Percentiles rank a stretch among this genome's conserved stretches.
Evolutionary conservation across 2,113 vertebrate species (phyloP).

Genomic region (Lasiurus cinereus): DNA sequence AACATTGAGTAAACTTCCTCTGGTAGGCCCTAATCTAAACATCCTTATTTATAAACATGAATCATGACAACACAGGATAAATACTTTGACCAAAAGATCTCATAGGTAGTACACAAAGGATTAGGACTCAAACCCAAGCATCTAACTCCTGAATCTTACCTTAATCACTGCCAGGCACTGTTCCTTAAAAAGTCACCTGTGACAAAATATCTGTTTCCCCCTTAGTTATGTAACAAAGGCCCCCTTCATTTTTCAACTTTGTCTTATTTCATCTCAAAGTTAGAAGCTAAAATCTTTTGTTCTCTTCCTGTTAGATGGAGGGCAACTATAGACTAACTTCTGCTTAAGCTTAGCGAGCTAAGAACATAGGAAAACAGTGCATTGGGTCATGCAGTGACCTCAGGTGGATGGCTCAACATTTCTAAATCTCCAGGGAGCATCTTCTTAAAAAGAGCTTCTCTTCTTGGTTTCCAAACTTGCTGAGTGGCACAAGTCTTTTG

Average conservation of each 20-base stretch:
- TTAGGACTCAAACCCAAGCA: neutral
- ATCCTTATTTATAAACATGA: slow-evolving; percentile 1
- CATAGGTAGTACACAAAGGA: neutral
- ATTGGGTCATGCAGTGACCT: neutral
- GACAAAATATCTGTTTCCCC: too few species aligned
- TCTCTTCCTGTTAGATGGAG: neutral
- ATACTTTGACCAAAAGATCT: neutral
- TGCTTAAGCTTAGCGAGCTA: neutral
- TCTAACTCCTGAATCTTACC: neutral
- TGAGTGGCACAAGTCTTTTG: neutral
- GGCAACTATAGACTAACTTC: neutral
- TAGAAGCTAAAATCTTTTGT: neutral
- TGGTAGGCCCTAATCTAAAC: neutral
- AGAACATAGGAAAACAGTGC: neutral
- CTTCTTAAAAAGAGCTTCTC: neutral
- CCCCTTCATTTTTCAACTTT: neutral
- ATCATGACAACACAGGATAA: neutral
- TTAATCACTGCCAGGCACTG: neutral
- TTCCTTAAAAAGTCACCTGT: neutral
- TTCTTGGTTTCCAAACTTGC: neutral
- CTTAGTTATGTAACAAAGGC: neutral
- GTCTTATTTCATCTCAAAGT: neutral
- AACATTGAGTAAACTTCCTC: neutral
- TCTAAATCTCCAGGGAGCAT: neutral
- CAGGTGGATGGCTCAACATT: neutral